These are phyloP conservation scores for Turdus rufiventris DNA, from an alignment of 2,113 vertebrate species.

Conservation along the genomic window DNA sequence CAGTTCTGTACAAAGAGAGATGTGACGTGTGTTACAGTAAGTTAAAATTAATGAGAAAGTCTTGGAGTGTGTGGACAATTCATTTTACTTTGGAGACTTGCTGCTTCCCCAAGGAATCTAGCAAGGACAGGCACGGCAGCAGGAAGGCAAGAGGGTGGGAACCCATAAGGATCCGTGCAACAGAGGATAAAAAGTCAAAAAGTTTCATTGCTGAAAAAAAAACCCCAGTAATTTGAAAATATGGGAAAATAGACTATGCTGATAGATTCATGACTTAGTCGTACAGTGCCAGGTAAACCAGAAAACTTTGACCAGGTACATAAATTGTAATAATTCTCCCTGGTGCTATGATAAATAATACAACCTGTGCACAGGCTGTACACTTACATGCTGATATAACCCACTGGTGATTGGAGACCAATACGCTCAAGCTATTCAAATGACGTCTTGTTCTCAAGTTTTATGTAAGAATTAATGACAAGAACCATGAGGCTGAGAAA, in stretches of 20 bases:
- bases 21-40: not conserved
- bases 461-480: not conserved
- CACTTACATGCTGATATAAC: not conserved
- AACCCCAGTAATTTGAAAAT: not conserved
- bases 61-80: not conserved
- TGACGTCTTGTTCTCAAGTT: not conserved
- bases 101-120: not conserved
- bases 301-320: not conserved
- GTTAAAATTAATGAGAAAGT: not conserved
- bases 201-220: not conserved
- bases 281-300: not conserved
- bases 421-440: not conserved
- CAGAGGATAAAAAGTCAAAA: not conserved
- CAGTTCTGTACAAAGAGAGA: not conserved
- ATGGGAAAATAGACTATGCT: not conserved
- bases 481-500: not conserved
- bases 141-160: not conserved
- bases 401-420: not conserved
- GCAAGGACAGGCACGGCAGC: not conserved
- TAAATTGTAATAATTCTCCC: not conserved
- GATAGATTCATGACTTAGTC: not conserved
- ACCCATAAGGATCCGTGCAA: not conserved
- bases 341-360: not conserved
- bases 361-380: not conserved
- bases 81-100: not conserved